Evolutionary conservation across 2,888 invertebrate species (phyloP), one percentile per base, ranked within the genome.

Genomic region (Drosophila ustulata): DNA sequence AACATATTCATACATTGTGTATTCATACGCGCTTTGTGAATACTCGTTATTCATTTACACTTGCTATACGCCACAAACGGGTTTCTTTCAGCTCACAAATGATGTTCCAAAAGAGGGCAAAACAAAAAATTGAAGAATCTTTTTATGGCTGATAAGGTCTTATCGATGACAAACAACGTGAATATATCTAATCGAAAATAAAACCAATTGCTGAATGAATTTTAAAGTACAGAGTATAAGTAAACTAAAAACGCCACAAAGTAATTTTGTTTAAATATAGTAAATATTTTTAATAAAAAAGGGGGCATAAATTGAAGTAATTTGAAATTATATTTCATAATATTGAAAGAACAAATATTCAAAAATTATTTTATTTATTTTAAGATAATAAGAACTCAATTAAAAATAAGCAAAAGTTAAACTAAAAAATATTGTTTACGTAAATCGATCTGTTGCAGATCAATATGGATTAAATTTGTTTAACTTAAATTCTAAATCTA

Each of bases 11-110:
- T 39, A 55, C 25, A 56, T 41, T 55, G 43, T 34, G 46, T 58
- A 37, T 30, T 28, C 37, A 51, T 39, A 62, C 11, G 49, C 18
- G 49, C 13, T 25, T 32, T 41, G 25, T 56, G 55, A 55, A 55
- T 32, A 55, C 32, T 56, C 34, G 55, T 45, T 56, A 56, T 34
- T 56, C 55, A 56, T 45, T 34, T 26, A 32, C 55, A 55, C 55
- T 45, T 55, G 55, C 43, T 55, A 23, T 43, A 32, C 43, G 23
- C n/a, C 32, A 25, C 9, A 45, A 45, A 56, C 45, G 32, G 13
- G 55, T 56, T 55, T 30, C 53, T 23, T 32, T 43, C 9, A 9
- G 25, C 7, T 34, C 34, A 51, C 50, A 51, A 51, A 51, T 28
- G 25, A 34, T 34, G 11, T 34, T 7, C 50, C 34, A 34, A 50